phyloP scores from a whole-genome alignment of 2,113 vertebrate species.

The Hippocampus mohnikei region DNA sequence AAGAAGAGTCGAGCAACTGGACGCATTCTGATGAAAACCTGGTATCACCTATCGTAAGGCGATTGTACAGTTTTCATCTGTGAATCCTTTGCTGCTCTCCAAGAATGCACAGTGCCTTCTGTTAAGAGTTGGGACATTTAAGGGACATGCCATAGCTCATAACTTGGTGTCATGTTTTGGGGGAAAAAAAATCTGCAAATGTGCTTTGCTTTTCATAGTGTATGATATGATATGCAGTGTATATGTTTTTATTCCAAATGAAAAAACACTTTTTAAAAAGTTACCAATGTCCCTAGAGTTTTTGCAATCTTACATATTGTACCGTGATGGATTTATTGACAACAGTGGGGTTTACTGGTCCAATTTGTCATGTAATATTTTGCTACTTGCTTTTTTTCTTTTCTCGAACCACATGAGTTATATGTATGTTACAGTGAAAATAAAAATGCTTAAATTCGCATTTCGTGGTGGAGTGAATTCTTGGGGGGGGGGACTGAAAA shows the following conservation, averaged over 20 bases:
- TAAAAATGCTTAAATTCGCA: constrained; percentile 69
- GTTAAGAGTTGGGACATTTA: constrained; percentile 24
- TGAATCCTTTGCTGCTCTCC: background rate
- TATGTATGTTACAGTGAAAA: constrained; percentile 80
- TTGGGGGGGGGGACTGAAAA: background rate
- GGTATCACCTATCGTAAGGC: constrained; percentile 44
- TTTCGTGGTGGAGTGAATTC: constrained; percentile 19
- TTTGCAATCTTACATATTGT: constrained; percentile 18
- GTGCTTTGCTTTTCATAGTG: constrained; percentile 36
- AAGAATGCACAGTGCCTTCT: constrained; percentile 50
- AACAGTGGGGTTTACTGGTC: constrained; percentile 50
- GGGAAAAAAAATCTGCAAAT: constrained; percentile 28
- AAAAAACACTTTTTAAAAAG: background rate
- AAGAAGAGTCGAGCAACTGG: background rate
- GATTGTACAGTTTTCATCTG: background rate
- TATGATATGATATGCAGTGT: constrained; percentile 52
- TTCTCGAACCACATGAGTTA: constrained; percentile 70
- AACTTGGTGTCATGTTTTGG: constrained; percentile 31
- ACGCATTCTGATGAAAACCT: background rate
- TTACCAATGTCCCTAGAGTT: constrained; percentile 35
- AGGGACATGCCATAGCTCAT: constrained; percentile 35
- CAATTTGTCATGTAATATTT: constrained; percentile 54
- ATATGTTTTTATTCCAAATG: constrained; percentile 49
- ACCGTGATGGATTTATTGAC: constrained; percentile 16
- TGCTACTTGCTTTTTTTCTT: constrained; percentile 53